Percentiles rank a stretch among this genome's conserved stretches.
Evolutionary conservation across 2,888 invertebrate species (phyloP).

Genomic region (Cordilura impudica): DNA sequence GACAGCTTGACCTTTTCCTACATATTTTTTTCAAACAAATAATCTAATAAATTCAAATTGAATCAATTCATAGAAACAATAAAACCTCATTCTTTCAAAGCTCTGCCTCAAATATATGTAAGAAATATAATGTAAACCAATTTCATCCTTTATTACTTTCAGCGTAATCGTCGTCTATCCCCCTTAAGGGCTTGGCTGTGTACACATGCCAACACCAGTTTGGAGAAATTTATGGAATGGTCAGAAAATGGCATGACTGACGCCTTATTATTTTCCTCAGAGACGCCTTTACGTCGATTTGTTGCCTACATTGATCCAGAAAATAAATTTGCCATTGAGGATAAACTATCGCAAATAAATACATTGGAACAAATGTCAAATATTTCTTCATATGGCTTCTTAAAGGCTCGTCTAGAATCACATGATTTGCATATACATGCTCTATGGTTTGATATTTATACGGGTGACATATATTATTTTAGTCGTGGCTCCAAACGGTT

Average conservation of each 20-base stretch:
- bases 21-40: no score
- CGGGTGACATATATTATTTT: conserved; percentile 96
- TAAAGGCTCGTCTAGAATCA: conserved; percentile 88
- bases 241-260: conserved; percentile 80
- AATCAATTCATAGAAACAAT: background rate
- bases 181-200: conserved; percentile 95
- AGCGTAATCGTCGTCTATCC: conserved; percentile 88
- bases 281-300: conserved; percentile 91
- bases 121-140: no score
- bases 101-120: background rate
- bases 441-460: conserved; percentile 98
- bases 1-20: no score
- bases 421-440: conserved; percentile 94
- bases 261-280: conserved; percentile 90
- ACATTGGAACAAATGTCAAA: conserved; percentile 95
- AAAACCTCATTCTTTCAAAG: background rate
- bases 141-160: background rate
- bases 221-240: conserved; percentile 89
- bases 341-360: conserved; percentile 96
- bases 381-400: conserved; percentile 93
- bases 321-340: conserved; percentile 90
- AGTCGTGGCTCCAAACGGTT: conserved; percentile 91
- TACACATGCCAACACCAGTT: conserved; percentile 89
- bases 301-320: conserved; percentile 97
- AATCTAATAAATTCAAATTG: background rate